These are phyloP conservation scores for Elephas maximus DNA, from an alignment of 2,113 vertebrate genomes.

Conservation along the genomic window DNA sequence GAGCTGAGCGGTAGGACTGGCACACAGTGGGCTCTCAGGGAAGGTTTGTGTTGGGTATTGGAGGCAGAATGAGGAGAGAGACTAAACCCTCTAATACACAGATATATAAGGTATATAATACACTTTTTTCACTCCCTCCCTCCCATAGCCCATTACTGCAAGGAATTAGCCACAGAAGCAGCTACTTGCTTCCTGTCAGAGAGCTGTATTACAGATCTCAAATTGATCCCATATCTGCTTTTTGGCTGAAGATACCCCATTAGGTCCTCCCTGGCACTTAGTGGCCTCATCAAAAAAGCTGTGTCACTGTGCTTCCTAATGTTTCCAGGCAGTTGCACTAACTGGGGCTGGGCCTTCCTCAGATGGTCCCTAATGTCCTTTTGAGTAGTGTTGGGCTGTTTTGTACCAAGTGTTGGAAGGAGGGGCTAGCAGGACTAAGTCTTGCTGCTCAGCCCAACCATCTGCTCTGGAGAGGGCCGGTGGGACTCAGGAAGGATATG, in stretches of 20 bases:
- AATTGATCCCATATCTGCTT: not conserved
- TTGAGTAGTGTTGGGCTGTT: not conserved
- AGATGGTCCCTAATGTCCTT: not conserved
- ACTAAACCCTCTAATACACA: not conserved
- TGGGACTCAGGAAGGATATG: not conserved
- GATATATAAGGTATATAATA: not conserved
- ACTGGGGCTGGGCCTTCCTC: not conserved
- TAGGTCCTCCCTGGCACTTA: not conserved
- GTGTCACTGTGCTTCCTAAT: fast-evolving
- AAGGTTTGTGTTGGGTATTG: not conserved
- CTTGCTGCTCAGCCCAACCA: too few relatives aligned
- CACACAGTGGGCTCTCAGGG: not conserved
- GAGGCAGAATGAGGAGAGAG: not conserved
- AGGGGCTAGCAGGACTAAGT: not conserved
- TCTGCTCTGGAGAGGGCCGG: not conserved
- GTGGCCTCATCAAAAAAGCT: not conserved
- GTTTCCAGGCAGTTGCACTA: not conserved
- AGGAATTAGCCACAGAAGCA: not conserved
- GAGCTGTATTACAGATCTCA: not conserved
- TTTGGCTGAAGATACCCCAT: not conserved
- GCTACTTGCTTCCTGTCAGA: not conserved
- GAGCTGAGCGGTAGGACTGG: fast-evolving
- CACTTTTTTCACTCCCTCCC: too few relatives aligned
- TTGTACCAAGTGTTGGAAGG: not conserved
- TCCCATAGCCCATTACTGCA: not conserved